Conservation (phyloP, 2,113 vertebrate genomes). For the Cettia cetti region DNA sequence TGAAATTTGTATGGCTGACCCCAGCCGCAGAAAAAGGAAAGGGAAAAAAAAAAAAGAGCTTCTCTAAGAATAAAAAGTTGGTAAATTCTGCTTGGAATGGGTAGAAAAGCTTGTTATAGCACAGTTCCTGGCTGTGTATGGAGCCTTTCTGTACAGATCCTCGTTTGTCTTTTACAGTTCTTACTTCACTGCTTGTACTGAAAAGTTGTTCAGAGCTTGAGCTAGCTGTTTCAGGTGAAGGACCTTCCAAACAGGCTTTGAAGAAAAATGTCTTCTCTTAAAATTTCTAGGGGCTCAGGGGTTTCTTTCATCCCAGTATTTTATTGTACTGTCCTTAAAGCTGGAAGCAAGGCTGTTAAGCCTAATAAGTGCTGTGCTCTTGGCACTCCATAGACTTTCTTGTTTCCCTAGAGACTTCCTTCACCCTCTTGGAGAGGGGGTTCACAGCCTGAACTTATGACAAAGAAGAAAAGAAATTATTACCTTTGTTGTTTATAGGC, state of each 20-base stretch:
- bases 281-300: not conserved
- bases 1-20: not conserved
- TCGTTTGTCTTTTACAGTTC: not conserved
- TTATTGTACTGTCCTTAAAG: not conserved
- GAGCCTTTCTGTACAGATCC: not conserved
- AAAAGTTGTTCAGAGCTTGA: not conserved
- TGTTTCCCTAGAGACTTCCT: not conserved
- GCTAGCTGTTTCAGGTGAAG: not conserved
- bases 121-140: not conserved
- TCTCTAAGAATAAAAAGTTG: not conserved
- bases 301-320: not conserved
- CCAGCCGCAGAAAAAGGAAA: too few relatives aligned
- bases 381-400: not conserved
- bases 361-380: not conserved
- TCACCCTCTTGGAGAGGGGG: not conserved
- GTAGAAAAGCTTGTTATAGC: not conserved
- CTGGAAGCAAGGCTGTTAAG: not conserved
- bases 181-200: not conserved
- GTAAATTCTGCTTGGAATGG: not conserved
- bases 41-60: too few relatives aligned
- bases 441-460: not conserved
- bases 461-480: not conserved
- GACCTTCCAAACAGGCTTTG: not conserved
- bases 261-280: not conserved
- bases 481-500: not conserved